Evolutionary conservation across 2,113 vertebrate genomes (phyloP), one percentile per base, ranked within the genome.

Genomic region (Chunga burmeisteri): DNA sequence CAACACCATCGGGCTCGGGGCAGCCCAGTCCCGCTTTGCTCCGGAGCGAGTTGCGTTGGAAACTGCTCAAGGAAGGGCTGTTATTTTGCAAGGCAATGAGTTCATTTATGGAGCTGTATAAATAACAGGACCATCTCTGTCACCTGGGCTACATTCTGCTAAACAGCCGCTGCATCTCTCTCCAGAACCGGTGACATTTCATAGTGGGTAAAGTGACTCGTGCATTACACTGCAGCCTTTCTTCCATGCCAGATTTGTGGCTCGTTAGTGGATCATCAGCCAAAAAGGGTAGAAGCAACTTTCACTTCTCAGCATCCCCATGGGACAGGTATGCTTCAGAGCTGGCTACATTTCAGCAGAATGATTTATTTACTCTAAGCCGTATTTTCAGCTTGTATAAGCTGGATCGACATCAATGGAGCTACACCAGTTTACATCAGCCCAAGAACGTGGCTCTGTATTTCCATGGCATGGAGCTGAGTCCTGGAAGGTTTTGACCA

Each of bases 1-100:
- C 40, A 47, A 34, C 20, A 13, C 7, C n/a, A 7, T 2, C 0
- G 1, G 34, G 46, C n/a, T 56, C 1, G 1, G 0, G 1, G 30
- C 46, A 55, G n/a, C 21, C 10, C 11, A 17, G 50, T 49, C 44
- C 34, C 22, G 1, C 78, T 75, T 86, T 23, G 46, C 36, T 71
- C 49, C 0, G 1, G 44, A 77, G 47, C 1, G 0, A 86, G 38
- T 4, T n/a, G 27, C 7, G 1, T 6, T 59, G n/a, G 62, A 86
- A 89, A 26, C 65, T 70, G 52, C 62, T 61, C 13, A 19, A 47
- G 47, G 52, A 84, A 67, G 27, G 26, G 36, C 56, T 71, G 30
- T 47, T 78, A 52, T 34, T 85, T 67, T 58, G 59, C 71, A 94
- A 42, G 44, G 65, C 56, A 58, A 13, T 18, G 3, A 32, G 22